Evolutionary conservation across 1,140 invertebrate genomes (phyloP), one percentile per base, ranked within the genome.

Genomic region (Drosophila sucinea): DNA sequence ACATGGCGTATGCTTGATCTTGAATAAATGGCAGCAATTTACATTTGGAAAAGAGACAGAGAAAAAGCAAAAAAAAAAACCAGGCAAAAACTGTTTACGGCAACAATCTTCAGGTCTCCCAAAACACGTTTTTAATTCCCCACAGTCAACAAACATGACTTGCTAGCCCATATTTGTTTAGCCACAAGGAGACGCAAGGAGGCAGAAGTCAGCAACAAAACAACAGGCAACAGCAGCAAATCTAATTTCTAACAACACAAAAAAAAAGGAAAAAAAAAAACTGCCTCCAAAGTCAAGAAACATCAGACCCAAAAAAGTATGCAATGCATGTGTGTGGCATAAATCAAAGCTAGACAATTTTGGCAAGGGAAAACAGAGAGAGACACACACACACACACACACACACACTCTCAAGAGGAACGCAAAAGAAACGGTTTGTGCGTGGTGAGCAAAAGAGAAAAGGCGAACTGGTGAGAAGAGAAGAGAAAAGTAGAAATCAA

Each of bases 271-370:
- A 38, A 63, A 40, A 55, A 69, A 79, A 38, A 65, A 40, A 51
- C 44, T 41, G 62, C 47, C 61, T 66, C 69, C 62, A 84, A 73
- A 84, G 70, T 69, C 77, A 81, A 73, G 72, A 82, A 79, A 70
- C 66, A 67, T 44, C 83, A 73, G 79, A 68, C 68, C 72, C 67
- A 69, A 85, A 87, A 86, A 79, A 81, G 79, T 87, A 87, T 82
- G 83, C 82, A 87, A 68, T 87, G 83, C 84, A 87, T 86, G 83
- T 80, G 84, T 86, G 77, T 86, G 84, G 83, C 83, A 86, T 86
- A 86, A 86, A 86, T 86, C 83, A 86, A 86, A 89, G 83, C 83
- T 87, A 86, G 83, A 86, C 83, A 87, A 86, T 86, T 86, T 86
- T 86, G 79, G 83, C 79, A 77, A 77, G 76, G 76, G 79, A 79